Conservation (phyloP, 2,797 vertebrate genomes). For the Danionella dracula region DNA sequence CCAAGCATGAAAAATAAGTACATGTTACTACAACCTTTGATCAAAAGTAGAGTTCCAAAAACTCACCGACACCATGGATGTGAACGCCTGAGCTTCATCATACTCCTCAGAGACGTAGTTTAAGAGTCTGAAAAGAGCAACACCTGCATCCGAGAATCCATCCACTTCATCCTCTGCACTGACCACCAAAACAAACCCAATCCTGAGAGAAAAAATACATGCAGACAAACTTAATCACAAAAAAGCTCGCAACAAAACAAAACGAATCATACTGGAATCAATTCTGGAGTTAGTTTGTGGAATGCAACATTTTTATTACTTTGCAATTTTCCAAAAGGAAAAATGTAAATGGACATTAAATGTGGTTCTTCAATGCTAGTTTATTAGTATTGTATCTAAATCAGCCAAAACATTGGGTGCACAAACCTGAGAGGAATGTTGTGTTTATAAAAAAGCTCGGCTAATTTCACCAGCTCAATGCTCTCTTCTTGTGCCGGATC, state of each 20-base stretch:
- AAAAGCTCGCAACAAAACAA: too few species aligned
- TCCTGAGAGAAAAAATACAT: conserved; percentile 65
- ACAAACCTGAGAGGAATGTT: conserved; percentile 86
- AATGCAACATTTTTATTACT: not conserved
- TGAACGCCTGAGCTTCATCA: conserved; percentile 80
- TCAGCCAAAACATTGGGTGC: conserved; percentile 23
- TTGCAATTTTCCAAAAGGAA: not conserved
- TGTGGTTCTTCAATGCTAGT: too few species aligned
- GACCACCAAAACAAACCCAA: conserved; percentile 93
- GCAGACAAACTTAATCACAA: not conserved
- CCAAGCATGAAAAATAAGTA: too few species aligned
- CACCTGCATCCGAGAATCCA: conserved; percentile 78
- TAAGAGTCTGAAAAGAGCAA: conserved; percentile 85
- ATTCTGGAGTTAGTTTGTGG: not conserved
- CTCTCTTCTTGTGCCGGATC: conserved; percentile 82
- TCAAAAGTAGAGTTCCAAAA: conserved; percentile 39
- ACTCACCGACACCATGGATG: conserved; percentile 81
- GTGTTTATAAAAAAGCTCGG: conserved; percentile 84
- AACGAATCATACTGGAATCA: too few species aligned
- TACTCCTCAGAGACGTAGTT: conserved; percentile 86
- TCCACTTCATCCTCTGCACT: conserved; percentile 79
- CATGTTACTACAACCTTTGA: not conserved
- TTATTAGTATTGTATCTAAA: too few species aligned
- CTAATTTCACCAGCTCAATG: conserved; percentile 81
- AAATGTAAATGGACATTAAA: not conserved